These are phyloP conservation scores for Trinectes maculatus DNA, from an alignment of 2,113 vertebrate species.

Conservation along the genomic window DNA sequence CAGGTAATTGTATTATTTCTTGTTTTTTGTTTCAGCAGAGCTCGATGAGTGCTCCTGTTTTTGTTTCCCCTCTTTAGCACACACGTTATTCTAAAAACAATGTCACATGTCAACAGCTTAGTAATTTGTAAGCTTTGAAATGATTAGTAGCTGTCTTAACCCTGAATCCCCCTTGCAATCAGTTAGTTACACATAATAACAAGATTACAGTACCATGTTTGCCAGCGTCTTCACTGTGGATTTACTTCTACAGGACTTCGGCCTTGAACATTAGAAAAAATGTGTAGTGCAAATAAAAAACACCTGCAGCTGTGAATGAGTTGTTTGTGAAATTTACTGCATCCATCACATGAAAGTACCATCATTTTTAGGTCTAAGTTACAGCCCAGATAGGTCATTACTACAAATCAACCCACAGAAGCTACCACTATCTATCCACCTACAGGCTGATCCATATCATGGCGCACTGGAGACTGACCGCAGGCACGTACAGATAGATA, in stretches of 20 bases:
- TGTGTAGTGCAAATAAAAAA: not conserved
- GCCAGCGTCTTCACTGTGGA: not conserved
- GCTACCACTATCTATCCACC: not conserved
- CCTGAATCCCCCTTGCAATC: too few species aligned
- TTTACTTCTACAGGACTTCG: not conserved
- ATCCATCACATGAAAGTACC: not conserved
- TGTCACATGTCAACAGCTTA: too few species aligned
- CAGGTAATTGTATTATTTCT: too few species aligned
- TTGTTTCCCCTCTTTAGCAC: too few species aligned
- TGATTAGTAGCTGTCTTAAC: too few species aligned
- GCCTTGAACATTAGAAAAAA: not conserved
- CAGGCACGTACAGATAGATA: slow-evolving; percentile 2
- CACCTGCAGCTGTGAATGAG: not conserved
- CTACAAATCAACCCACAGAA: not conserved
- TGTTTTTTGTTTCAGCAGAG: too few species aligned
- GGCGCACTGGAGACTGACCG: slow-evolving; percentile 1
- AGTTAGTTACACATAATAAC: too few species aligned
- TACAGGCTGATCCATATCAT: not conserved
- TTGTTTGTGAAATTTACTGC: not conserved
- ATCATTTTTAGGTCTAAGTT: not conserved
- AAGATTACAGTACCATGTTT: too few species aligned
- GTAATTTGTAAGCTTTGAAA: too few species aligned
- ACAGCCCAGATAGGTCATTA: slow-evolving; percentile 1
- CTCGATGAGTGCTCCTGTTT: too few species aligned
- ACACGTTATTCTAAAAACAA: too few species aligned